Conservation (phyloP, 1,140 invertebrate genomes). For the Calephelis virginiensis region DNA sequence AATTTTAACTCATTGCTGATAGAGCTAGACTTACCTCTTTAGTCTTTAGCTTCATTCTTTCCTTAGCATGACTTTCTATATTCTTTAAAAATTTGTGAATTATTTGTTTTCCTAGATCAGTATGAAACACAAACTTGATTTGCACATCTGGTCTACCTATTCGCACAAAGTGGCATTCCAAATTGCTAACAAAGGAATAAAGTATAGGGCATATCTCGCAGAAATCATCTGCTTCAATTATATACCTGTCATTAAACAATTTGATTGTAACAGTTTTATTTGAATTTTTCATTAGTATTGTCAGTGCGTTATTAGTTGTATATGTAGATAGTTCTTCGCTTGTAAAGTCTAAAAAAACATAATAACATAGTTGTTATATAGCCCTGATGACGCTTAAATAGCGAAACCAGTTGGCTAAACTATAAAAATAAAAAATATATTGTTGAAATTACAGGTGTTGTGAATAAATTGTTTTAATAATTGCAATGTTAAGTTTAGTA, state of each 20-base stretch:
- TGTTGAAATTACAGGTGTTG: too few relatives aligned
- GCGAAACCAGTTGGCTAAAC: too few relatives aligned
- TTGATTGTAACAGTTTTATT: slow-evolving; percentile 50
- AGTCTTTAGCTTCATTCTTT: slow-evolving; percentile 49
- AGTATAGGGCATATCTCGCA: slow-evolving; percentile 50
- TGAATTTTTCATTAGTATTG: slow-evolving; percentile 47
- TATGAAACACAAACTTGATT: slow-evolving; percentile 40
- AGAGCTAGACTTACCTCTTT: slow-evolving; percentile 44
- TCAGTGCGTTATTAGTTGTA: slow-evolving; percentile 31
- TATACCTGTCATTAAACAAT: slow-evolving; percentile 37
- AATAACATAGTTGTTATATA: too few relatives aligned
- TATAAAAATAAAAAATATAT: too few relatives aligned
- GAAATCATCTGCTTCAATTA: slow-evolving; percentile 51
- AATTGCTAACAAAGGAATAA: slow-evolving; percentile 42
- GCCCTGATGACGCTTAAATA: too few relatives aligned
- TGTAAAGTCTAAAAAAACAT: slow-evolving; percentile 48
- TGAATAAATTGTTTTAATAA: too few relatives aligned
- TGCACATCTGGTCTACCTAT: slow-evolving; percentile 41
- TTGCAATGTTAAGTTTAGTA: too few relatives aligned
- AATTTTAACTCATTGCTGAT: not conserved
- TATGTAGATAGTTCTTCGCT: slow-evolving; percentile 45
- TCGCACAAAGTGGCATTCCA: slow-evolving; percentile 40
- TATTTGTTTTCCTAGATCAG: slow-evolving; percentile 47
- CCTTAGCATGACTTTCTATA: slow-evolving; percentile 61
- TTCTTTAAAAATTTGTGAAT: slow-evolving; percentile 57